Evolutionary conservation across 1,140 invertebrate genomes (phyloP), one percentile per base, ranked within the genome.

Genomic region (Pogonognathellus flavescens): DNA sequence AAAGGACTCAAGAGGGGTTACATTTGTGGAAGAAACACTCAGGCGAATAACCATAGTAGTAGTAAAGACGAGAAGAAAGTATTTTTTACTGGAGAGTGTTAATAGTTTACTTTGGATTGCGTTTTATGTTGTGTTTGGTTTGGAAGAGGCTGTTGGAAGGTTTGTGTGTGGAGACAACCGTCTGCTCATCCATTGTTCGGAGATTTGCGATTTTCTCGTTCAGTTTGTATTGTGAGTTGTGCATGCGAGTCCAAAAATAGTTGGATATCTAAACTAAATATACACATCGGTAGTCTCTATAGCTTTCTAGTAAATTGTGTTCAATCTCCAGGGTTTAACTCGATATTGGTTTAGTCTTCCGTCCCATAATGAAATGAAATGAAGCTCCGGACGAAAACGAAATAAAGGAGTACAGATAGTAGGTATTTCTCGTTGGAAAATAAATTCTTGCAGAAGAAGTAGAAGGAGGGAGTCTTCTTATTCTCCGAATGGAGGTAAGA

Each of bases 361-460:
- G 70, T 76, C 70, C 70, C 70, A 18, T 49, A 76, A 76, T 76
- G 70, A 76, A 76, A 76, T 76, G 70, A 76, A 76, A 76, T 76
- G 70, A 76, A 50, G 41, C 70, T 76, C 70, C 25, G n/a, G 31
- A n/a, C n/a, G 70, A 41, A 66, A 76, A 50, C 31, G 41, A 76
- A 76, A 76, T 76, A 76, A 76, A 76, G 31, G 70, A 18, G 25
- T 76, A n/a, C n/a, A n/a, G n/a, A n/a, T n/a, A n/a, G n/a, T n/a
- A n/a, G 31, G n/a, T 31, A 25, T 76, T n/a, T n/a, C n/a, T 66
- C 60, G n/a, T 14, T 6, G 41, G 13, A 72, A 72, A 72, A 5
- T 13, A 76, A 50, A 57, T 14, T 57, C 53, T 13, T 57, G 53
- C 1, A 50, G 70, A 76, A 76, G n/a, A 41, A 22, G 31, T 72